These are phyloP conservation scores for Excalfactoria chinensis DNA, from an alignment of 2,113 vertebrate genomes.

Conservation along the genomic window DNA sequence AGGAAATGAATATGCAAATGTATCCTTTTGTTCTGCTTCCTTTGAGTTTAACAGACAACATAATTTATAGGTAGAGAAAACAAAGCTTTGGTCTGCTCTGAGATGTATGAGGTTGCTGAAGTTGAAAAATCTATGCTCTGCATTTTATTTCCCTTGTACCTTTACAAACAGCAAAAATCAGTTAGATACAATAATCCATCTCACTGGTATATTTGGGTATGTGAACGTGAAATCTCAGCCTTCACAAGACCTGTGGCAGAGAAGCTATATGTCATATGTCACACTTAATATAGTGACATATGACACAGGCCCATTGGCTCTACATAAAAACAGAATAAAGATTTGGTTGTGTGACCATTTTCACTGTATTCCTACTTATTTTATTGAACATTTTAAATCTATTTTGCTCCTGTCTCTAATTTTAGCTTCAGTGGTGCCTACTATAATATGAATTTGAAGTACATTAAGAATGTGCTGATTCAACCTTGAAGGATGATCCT, in stretches of 20 bases:
- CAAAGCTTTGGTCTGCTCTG: constrained; percentile 53
- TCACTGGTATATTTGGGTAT: not conserved
- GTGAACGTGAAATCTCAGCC: not conserved
- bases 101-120: constrained; percentile 17
- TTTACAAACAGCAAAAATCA: constrained; percentile 35
- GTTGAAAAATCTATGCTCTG: not conserved
- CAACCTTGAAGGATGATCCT: not conserved
- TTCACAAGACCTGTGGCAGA: not conserved
- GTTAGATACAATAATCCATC: not conserved
- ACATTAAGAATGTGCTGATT: not conserved
- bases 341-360: not conserved
- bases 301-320: not conserved
- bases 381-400: not conserved
- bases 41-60: constrained; percentile 58
- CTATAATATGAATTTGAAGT: not conserved
- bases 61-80: constrained; percentile 20
- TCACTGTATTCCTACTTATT: not conserved
- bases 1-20: constrained; percentile 79
- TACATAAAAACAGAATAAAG: not conserved
- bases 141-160: constrained; percentile 2
- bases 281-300: not conserved
- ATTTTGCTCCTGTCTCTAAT: not conserved
- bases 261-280: not conserved
- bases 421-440: not conserved
- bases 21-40: constrained; percentile 51